Evolutionary conservation across 1,140 invertebrate genomes (phyloP), one percentile per base, ranked within the genome.

Genomic region (Cydia amplana): DNA sequence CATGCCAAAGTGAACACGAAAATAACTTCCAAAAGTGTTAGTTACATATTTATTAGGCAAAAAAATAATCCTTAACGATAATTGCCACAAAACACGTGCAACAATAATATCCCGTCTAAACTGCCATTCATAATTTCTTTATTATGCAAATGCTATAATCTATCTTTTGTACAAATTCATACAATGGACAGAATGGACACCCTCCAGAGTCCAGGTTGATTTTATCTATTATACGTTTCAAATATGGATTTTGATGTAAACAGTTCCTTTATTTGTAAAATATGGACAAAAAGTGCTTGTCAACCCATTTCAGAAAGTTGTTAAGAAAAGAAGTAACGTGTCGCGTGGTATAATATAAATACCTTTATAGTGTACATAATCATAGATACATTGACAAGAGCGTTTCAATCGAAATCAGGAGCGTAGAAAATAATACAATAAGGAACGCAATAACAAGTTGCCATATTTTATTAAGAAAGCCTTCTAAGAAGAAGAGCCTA

Each of bases 91-190:
- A 60, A 60, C 20, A 60, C 4, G 16, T n/a, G 16, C 51, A 55
- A 51, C n/a, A 5, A 6, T 55, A 5, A 6, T 55, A 55, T 18
- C 4, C 51, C n/a, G 4, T 55, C 4, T 55, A 55, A 46, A 60
- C 55, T 60, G 55, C 6, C 10, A 60, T 23, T 60, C 7, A 20
- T 18, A 55, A 60, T 60, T 5, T 51, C 7, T 60, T 60, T 60
- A 60, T 60, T 60, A 60, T 60, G 55, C 55, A 23, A 60, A 60
- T 23, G 7, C 20, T 9, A 60, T 60, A 60, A 60, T 60, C 55
- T 60, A 23, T 60, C 55, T 60, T 23, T 23, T 60, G 49, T 60
- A 20, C 18, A 23, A 60, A 60, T 23, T 23, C 20, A 23, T 23
- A 60, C 55, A 23, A 60, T 18, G n/a, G 7, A 23, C 10, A 60